Conservation (phyloP, 2,113 vertebrate species). For the Heliornis fulica region DNA sequence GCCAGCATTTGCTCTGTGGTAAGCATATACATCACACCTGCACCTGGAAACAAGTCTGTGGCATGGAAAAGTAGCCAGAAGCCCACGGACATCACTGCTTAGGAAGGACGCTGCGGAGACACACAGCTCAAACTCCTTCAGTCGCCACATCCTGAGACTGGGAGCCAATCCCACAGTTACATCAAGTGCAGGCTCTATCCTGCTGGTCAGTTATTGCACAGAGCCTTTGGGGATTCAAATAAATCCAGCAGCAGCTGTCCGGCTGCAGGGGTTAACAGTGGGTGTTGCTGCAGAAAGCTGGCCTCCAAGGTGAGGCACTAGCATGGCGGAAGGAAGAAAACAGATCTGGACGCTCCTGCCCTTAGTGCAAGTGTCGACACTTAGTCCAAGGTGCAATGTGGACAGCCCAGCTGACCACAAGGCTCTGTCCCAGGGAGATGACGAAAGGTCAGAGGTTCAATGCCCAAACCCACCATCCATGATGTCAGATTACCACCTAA, state of each 20-base stretch:
- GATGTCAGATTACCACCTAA: neutral
- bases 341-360: neutral
- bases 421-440: neutral
- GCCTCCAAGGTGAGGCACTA: neutral
- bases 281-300: neutral
- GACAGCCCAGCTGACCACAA: neutral
- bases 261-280: neutral
- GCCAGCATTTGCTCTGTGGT: accelerated
- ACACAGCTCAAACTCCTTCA: neutral
- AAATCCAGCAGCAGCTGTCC: neutral
- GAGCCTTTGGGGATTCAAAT: neutral
- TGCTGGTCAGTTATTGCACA: neutral
- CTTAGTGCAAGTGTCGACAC: neutral
- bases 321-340: neutral
- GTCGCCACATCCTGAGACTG: neutral
- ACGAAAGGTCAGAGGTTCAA: accelerated
- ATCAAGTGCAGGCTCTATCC: neutral
- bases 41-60: neutral
- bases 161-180: too few species aligned
- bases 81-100: neutral
- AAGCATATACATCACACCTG: neutral
- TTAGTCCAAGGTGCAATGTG: accelerated
- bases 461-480: neutral
- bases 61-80: neutral
- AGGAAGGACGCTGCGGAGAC: neutral